phyloP scores from a whole-genome alignment of 2,113 vertebrate species.

The Phodopus roborovskii region DNA sequence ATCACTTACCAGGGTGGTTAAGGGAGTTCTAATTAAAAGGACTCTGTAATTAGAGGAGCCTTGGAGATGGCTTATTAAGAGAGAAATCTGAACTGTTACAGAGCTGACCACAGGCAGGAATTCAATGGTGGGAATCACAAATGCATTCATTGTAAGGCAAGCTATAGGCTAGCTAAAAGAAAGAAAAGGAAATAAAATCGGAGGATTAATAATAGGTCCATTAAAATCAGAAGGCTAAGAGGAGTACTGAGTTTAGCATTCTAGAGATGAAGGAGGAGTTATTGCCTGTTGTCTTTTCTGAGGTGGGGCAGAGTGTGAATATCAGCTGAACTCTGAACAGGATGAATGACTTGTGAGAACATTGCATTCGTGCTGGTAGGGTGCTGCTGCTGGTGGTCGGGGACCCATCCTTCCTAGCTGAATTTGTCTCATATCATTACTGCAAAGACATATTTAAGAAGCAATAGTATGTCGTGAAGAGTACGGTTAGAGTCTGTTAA shows the following conservation, averaged over 20 bases:
- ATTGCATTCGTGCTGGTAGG: background rate
- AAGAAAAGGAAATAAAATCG: slow-evolving; percentile 10
- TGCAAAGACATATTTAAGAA: background rate
- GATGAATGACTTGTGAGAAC: background rate
- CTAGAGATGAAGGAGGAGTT: background rate
- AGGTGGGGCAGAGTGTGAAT: background rate
- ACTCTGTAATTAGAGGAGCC: slow-evolving; percentile 43
- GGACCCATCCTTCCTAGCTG: too few species aligned
- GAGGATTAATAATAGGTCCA: background rate
- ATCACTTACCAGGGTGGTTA: background rate
- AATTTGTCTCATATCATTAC: background rate
- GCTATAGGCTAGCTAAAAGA: background rate
- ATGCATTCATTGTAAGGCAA: background rate
- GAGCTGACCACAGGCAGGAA: slow-evolving; percentile 41
- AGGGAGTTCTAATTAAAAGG: slow-evolving; percentile 45
- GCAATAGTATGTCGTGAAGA: background rate
- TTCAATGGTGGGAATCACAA: slow-evolving; percentile 35
- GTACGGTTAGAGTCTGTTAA: background rate
- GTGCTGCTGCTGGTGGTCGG: too few species aligned
- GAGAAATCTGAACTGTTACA: slow-evolving; percentile 12
- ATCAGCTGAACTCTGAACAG: background rate
- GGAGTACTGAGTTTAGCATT: background rate
- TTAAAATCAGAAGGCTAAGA: background rate
- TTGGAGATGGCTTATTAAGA: slow-evolving; percentile 20
- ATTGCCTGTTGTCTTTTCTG: background rate